Conservation (phyloP, 1,140 invertebrate species). For the Scylla paramamosain region DNA sequence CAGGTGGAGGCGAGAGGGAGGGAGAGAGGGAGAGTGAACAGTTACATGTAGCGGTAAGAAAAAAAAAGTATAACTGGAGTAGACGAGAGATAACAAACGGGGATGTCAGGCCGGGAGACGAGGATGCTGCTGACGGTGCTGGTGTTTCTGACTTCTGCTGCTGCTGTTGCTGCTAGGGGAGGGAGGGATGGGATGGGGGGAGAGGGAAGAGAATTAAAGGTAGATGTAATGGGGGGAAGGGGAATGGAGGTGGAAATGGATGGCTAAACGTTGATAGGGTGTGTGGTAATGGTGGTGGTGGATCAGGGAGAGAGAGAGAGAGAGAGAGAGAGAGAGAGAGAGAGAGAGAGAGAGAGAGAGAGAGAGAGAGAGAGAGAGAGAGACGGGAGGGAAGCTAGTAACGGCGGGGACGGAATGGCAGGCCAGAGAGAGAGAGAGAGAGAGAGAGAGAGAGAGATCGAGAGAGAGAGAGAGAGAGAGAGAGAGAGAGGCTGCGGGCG, state of each 20-base stretch:
- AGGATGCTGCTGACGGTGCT: no score
- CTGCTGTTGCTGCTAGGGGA: no score
- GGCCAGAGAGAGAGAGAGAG: neutral
- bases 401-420: neutral
- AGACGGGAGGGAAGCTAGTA: neutral
- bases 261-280: neutral
- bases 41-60: no score
- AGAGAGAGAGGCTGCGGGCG: neutral
- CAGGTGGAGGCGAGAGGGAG: no score
- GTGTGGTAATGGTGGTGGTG: neutral
- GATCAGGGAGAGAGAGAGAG: neutral
- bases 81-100: no score
- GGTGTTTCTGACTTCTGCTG: no score
- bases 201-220: no score
- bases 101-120: no score
- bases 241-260: neutral
- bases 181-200: no score
- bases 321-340: neutral
- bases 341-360: neutral
- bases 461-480: neutral
- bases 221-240: neutral
- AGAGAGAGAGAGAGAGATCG: neutral
- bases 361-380: neutral
- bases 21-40: no score
- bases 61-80: no score